Evolutionary conservation across 2,888 invertebrate genomes (phyloP).

Genomic region (Leuctra nigra): DNA sequence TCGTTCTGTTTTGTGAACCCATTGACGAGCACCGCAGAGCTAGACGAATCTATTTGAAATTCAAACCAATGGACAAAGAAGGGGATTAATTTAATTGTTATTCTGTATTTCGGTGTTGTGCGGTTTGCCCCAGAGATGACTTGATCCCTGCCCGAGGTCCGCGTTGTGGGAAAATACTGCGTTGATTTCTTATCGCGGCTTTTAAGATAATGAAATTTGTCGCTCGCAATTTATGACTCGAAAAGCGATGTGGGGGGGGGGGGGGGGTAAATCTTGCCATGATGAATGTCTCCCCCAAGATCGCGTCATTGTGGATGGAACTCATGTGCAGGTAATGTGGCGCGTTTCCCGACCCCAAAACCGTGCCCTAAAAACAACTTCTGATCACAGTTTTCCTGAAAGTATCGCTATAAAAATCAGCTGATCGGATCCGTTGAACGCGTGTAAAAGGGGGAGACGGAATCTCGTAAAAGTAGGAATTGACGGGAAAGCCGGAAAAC

Average conservation of each 20-base stretch:
- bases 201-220: constrained; percentile 52
- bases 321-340: too few relatives aligned
- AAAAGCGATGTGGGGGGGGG: too few relatives aligned
- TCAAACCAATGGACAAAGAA: constrained; percentile 9
- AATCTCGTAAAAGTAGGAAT: neutral
- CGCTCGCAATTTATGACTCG: constrained; percentile 45
- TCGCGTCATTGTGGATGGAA: too few relatives aligned
- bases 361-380: too few relatives aligned
- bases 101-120: neutral
- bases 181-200: too few relatives aligned
- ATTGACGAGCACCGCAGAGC: too few relatives aligned
- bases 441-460: neutral
- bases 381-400: neutral
- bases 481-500: neutral
- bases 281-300: too few relatives aligned
- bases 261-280: too few relatives aligned
- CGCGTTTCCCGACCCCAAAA: too few relatives aligned
- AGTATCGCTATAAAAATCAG: neutral
- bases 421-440: neutral
- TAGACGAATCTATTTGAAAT: constrained; percentile 16
- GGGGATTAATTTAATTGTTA: constrained; percentile 13
- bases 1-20: neutral
- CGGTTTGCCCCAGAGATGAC: too few relatives aligned
- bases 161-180: too few relatives aligned
- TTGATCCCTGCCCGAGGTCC: too few relatives aligned